phyloP scores from a whole-genome alignment of 2,797 vertebrate species.

The Cirrhinus mrigala region DNA sequence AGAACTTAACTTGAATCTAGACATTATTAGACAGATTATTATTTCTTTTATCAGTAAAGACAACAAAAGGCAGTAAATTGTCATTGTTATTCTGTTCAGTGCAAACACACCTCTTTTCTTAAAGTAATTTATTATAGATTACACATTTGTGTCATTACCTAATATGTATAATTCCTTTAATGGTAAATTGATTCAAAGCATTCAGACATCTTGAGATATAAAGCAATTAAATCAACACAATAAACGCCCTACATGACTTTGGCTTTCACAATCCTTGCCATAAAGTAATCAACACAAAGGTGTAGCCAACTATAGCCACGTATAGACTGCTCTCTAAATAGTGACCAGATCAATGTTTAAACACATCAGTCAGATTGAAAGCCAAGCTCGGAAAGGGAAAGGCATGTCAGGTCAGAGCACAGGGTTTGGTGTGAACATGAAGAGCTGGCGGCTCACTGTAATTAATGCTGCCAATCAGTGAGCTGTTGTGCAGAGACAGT shows the following conservation, averaged over 20 bases:
- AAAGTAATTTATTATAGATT: neutral
- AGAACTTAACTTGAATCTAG: neutral
- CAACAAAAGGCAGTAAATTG: neutral
- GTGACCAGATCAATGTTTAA: conserved; percentile 29
- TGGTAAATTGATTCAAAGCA: neutral
- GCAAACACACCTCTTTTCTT: neutral
- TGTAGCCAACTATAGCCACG: neutral
- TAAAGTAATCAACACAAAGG: conserved; percentile 22
- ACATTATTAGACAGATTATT: neutral
- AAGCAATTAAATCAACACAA: neutral
- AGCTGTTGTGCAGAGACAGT: conserved; percentile 16
- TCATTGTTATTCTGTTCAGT: neutral
- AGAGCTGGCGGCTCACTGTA: conserved; percentile 35
- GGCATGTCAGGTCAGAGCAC: conserved; percentile 40
- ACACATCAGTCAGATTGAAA: conserved; percentile 27
- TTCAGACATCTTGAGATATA: neutral
- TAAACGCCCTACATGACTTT: neutral
- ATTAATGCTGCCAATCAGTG: conserved; percentile 51
- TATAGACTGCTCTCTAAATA: neutral
- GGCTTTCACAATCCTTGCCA: neutral
- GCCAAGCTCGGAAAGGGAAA: conserved; percentile 30
- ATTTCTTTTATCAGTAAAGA: neutral
- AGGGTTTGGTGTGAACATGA: conserved; percentile 24
- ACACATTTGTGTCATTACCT: neutral
- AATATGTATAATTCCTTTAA: neutral